Percentiles rank a stretch among this genome's conserved stretches.
Evolutionary conservation across 2,888 invertebrate species (phyloP).

Genomic region (Spisula solida): DNA sequence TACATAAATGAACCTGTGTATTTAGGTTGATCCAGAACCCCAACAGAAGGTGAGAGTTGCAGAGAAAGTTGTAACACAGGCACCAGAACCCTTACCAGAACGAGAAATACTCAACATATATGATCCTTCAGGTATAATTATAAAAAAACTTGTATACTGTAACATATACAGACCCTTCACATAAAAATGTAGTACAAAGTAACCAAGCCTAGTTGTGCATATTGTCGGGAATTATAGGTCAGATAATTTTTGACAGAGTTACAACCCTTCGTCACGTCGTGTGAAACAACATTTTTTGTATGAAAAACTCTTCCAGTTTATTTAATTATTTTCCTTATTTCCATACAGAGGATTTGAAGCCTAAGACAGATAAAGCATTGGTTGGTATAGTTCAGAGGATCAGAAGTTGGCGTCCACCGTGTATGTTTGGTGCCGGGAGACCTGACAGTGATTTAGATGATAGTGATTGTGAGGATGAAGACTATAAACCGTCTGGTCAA

Average conservation of each 20-base stretch:
- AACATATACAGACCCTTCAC: no score
- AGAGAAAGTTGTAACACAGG: constrained; percentile 42
- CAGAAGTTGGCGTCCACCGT: constrained; percentile 80
- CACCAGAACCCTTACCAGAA: constrained; percentile 61
- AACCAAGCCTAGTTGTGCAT: no score
- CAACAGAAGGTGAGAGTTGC: constrained; percentile 36
- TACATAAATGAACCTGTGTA: background rate
- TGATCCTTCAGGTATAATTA: constrained; percentile 59
- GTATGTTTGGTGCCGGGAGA: constrained; percentile 71
- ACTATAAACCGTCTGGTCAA: constrained; percentile 18
- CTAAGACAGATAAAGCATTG: constrained; percentile 74
- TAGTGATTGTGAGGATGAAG: constrained; percentile 57
- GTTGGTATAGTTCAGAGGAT: constrained; percentile 76
- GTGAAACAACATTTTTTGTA: background rate
- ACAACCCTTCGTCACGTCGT: no score
- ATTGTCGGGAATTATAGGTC: no score
- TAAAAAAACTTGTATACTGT: no score
- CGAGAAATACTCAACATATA: constrained; percentile 71
- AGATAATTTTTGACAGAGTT: no score
- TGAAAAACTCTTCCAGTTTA: no score
- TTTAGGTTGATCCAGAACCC: constrained; percentile 36
- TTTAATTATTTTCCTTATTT: background rate
- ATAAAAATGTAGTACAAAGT: no score
- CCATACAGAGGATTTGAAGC: constrained; percentile 74
- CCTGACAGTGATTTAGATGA: constrained; percentile 70